A percentile compares a stretch with the other conserved stretches of the same genome.
phyloP scores from a whole-genome alignment of 2,888 invertebrate genomes.

The Perizoma flavofasciatum region DNA sequence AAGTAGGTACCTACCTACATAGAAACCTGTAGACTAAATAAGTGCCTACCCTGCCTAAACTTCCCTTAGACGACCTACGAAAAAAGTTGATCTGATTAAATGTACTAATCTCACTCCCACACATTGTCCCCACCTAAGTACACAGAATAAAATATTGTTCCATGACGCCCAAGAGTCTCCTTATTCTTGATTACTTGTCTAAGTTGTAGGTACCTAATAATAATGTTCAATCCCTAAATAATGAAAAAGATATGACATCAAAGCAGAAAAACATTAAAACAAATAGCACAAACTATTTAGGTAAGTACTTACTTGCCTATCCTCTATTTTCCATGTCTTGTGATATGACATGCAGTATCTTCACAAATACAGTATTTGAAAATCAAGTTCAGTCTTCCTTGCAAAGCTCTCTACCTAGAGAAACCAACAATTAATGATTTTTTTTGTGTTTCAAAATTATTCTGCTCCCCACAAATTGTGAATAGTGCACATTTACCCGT shows the following conservation, averaged over 20 bases:
- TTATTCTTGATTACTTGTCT: constrained; percentile 1
- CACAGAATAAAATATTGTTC: background rate
- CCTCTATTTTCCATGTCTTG: constrained; percentile 48
- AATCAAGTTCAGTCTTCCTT: constrained; percentile 62
- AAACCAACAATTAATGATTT: constrained; percentile 9
- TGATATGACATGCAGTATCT: constrained; percentile 32
- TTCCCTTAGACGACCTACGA: background rate
- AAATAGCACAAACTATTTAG: constrained; percentile 26
- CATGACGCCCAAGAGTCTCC: constrained; percentile 5
- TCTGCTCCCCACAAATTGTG: constrained; percentile 68
- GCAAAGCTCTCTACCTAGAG: constrained; percentile 47
- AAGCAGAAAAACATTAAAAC: no score
- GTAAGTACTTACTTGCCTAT: constrained; percentile 27
- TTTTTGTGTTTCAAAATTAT: constrained; percentile 50
- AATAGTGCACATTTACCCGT: constrained; percentile 73
- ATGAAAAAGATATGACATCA: constrained; percentile 15
- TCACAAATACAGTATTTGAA: constrained; percentile 42
- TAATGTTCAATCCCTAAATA: constrained; percentile 1
- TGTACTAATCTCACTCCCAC: no score
- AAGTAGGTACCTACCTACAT: no score
- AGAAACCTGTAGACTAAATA: no score
- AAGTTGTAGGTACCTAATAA: background rate
- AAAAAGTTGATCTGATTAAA: no score
- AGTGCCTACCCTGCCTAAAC: no score
- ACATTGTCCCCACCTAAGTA: background rate